Evolutionary conservation across 2,113 vertebrate genomes (phyloP), one percentile per base, ranked within the genome.

Genomic region (Cyanistes caeruleus): DNA sequence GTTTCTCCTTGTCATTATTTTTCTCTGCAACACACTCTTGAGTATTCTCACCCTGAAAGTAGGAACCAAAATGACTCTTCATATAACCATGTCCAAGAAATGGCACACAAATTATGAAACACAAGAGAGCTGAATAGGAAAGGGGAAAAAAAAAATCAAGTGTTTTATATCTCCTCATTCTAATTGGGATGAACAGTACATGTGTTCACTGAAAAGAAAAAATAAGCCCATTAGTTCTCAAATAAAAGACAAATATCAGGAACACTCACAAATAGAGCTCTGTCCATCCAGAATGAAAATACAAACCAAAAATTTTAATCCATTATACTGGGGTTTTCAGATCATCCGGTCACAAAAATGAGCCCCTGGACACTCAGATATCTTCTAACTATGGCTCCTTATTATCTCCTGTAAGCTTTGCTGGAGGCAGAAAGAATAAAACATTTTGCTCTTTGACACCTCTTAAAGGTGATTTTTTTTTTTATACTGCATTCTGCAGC

Each of bases 161-260:
- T 83, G 90, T 52, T 95, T 86, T 88, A n/a, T 63, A 90, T 67
- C 83, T 88, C 90, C 58, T 63, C 52, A 33, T 88, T 92, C 88
- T 93, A 94, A 97, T 83, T 88, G 76, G 87, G 90, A 83, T 85
- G 95, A 96, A 56, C 76, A 95, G 80, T 78, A 95, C 68, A 83
- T 74, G 79, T 48, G 90, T 70, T 88, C 85, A 92, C 8, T 94
- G 51, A 81, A 86, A 93, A 88, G 59, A 83, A 55, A 96, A 94
- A 97, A 89, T 87, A 96, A 91, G 77, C 64, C 93, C 94, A 90
- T 95, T 91, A 96, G 74, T 64, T 91, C 87, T 69, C 68, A 78
- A 87, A 94, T 84, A 86, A 81, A 81, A 75, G 52, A 84, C 86
- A 90, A 91, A 55, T 94, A 92, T 81, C 60, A 94, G 77, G 63